Evolutionary conservation across 2,113 vertebrate genomes (phyloP).

Genomic region (Onychostoma macrolepis): DNA sequence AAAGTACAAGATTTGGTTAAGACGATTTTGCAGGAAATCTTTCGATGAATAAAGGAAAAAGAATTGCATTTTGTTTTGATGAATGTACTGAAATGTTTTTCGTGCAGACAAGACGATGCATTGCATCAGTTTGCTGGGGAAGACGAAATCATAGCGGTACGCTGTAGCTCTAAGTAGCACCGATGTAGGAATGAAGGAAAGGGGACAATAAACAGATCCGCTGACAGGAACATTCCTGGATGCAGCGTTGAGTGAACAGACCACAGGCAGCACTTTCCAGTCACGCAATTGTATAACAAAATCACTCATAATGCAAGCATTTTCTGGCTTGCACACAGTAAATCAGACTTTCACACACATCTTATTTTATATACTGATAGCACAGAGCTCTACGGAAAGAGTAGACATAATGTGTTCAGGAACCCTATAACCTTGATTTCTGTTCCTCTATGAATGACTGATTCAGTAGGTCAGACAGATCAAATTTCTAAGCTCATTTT

Average conservation of each 20-base stretch:
- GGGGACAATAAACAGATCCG: neutral
- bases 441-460: neutral
- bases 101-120: neutral
- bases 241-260: neutral
- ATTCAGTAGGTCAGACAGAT: slow-evolving; percentile 18
- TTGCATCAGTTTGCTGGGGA: neutral
- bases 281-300: neutral
- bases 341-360: neutral
- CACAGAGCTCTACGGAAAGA: neutral
- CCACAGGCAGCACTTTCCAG: neutral
- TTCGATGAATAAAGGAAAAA: neutral
- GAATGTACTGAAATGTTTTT: slow-evolving; percentile 1
- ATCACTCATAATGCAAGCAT: neutral
- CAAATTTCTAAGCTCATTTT: slow-evolving; percentile 29
- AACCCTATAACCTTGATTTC: slow-evolving; percentile 1
- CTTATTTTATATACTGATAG: neutral
- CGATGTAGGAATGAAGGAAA: neutral
- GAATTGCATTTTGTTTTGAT: slow-evolving; percentile 32
- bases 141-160: neutral
- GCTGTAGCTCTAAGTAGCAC: neutral
- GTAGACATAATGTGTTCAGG: neutral
- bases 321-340: neutral
- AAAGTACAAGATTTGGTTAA: neutral
- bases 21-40: neutral
- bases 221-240: slow-evolving; percentile 25